Evolutionary conservation across 2,113 vertebrate genomes (phyloP).

Genomic region (Pyxicephalus adspersus): DNA sequence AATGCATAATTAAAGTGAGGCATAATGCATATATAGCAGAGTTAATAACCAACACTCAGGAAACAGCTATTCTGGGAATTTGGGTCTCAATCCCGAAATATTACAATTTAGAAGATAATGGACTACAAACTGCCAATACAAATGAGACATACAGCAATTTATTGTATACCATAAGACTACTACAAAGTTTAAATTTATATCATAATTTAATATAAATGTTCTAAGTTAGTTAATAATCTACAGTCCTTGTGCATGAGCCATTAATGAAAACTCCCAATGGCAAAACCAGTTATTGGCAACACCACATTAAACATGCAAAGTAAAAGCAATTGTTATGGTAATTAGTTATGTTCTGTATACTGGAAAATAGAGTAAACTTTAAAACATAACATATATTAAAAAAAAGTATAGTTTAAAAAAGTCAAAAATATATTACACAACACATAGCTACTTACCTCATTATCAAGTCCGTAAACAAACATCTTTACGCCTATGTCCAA

Average conservation of each 20-base stretch:
- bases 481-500: neutral
- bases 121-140: too few species aligned
- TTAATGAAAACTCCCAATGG: too few species aligned
- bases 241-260: too few species aligned
- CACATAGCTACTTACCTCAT: conserved; percentile 37
- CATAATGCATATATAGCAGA: neutral
- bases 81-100: neutral
- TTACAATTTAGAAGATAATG: neutral
- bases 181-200: too few species aligned
- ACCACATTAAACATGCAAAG: too few species aligned
- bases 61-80: neutral
- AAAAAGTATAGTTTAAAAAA: neutral
- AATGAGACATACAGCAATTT: too few species aligned
- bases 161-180: too few species aligned
- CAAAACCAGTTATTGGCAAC: neutral
- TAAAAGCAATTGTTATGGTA: neutral
- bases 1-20: neutral
- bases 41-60: neutral
- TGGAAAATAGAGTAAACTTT: neutral
- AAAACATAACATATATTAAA: neutral
- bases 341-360: neutral
- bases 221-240: too few species aligned
- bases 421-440: neutral
- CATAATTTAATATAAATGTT: too few species aligned
- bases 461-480: conserved; percentile 32